Conservation (phyloP, 2,113 vertebrate genomes). For the Cranoglanis bouderius region DNA sequence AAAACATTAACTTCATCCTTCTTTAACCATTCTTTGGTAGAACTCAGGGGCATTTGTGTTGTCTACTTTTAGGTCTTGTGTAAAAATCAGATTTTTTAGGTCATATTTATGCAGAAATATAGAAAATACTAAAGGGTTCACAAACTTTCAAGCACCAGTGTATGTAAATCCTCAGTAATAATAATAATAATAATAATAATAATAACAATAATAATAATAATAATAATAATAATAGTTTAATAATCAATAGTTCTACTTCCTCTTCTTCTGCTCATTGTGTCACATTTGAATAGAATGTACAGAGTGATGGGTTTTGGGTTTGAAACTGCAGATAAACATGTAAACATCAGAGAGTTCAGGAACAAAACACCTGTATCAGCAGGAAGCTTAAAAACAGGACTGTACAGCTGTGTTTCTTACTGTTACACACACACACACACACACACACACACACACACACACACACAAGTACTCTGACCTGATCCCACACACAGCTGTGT, state of each 20-base stretch:
- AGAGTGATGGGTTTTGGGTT: conserved; percentile 16
- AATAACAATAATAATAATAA: neutral
- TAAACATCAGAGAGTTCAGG: conserved; percentile 37
- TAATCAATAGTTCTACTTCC: neutral
- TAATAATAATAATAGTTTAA: neutral
- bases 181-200: too few relatives aligned
- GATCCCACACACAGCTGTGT: neutral
- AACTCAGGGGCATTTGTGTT: too few relatives aligned
- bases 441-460: conserved; percentile 2
- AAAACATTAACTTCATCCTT: too few relatives aligned
- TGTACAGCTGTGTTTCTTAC: conserved; percentile 55
- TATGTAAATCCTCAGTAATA: too few relatives aligned
- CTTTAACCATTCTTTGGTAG: too few relatives aligned
- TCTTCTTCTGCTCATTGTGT: neutral
- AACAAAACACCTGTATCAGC: conserved; percentile 49
- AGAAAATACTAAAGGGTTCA: too few relatives aligned
- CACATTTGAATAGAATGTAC: conserved; percentile 13
- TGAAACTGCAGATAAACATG: conserved; percentile 50
- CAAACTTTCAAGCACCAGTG: too few relatives aligned
- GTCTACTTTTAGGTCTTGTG: too few relatives aligned
- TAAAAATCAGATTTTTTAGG: too few relatives aligned
- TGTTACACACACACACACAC: neutral
- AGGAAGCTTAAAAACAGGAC: conserved; percentile 58
- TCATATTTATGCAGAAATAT: too few relatives aligned
- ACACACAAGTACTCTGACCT: neutral